These are phyloP conservation scores for Galagoides demidoff DNA, from an alignment of 2,797 vertebrate genomes.

Conservation along the genomic window DNA sequence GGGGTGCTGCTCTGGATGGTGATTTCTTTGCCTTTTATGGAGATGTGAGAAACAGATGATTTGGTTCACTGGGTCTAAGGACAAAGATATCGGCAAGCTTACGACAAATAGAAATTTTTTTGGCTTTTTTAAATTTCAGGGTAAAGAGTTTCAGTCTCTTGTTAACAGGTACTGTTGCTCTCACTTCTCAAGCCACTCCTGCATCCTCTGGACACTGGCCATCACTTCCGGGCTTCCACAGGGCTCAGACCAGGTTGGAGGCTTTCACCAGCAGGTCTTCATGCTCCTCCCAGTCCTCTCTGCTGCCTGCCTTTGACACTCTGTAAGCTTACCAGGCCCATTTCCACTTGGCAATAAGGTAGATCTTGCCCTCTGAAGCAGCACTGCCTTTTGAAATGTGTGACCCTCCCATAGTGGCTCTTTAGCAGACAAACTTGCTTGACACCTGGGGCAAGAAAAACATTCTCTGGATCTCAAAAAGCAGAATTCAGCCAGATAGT, in stretches of 20 bases:
- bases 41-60: conserved; percentile 26
- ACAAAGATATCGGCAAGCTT: neutral
- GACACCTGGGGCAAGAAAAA: neutral
- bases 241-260: neutral
- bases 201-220: neutral
- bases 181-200: neutral
- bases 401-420: too few species aligned
- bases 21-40: conserved; percentile 1
- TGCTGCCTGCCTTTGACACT: neutral
- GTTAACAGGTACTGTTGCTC: accelerated
- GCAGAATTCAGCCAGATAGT: neutral
- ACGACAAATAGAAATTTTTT: neutral
- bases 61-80: neutral
- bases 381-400: neutral
- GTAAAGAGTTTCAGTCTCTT: neutral
- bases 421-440: too few species aligned
- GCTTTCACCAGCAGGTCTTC: neutral
- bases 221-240: neutral
- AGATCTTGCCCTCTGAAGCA: neutral
- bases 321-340: neutral
- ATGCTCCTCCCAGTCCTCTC: neutral
- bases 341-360: neutral
- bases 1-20: too few species aligned
- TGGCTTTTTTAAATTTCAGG: neutral
- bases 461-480: neutral